These are phyloP conservation scores for Hyposoter didymator DNA, from an alignment of 2,888 invertebrate species.

Conservation along the genomic window DNA sequence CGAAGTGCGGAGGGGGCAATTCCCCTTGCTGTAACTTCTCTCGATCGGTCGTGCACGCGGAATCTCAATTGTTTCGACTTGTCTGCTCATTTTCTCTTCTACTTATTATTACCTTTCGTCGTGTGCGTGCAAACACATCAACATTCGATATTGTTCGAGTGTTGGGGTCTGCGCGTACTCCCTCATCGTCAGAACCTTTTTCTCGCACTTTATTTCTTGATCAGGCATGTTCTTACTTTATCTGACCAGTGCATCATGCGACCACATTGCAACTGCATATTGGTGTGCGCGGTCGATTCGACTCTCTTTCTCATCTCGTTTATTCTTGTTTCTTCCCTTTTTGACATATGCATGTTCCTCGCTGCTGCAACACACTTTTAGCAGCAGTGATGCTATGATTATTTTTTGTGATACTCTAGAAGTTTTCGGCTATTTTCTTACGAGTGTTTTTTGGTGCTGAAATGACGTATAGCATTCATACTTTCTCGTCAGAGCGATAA, in stretches of 20 bases:
- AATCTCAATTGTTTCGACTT: conserved; percentile 80
- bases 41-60: conserved; percentile 77
- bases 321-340: conserved; percentile 52
- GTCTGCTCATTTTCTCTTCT: conserved; percentile 62
- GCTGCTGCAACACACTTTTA: not conserved
- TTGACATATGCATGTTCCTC: not conserved
- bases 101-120: conserved; percentile 6
- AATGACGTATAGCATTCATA: not conserved
- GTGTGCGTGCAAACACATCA: not conserved
- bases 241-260: conserved; percentile 14
- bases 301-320: conserved; percentile 62
- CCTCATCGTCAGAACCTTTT: conserved; percentile 46
- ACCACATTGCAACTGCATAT: conserved; percentile 8
- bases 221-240: conserved; percentile 42
- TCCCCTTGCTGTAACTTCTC: conserved; percentile 50
- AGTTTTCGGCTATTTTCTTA: not conserved
- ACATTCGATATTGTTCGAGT: not conserved
- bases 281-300: conserved; percentile 45
- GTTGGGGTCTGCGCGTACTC: not conserved
- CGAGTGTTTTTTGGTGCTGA: not conserved
- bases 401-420: not conserved
- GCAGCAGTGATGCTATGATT: not conserved
- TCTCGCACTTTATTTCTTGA: conserved; percentile 46
- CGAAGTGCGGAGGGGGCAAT: conserved; percentile 51
- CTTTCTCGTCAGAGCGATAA: conserved; percentile 42